These are phyloP conservation scores for Hystrix cristata DNA, from an alignment of 2,113 vertebrate species.

Conservation along the genomic window DNA sequence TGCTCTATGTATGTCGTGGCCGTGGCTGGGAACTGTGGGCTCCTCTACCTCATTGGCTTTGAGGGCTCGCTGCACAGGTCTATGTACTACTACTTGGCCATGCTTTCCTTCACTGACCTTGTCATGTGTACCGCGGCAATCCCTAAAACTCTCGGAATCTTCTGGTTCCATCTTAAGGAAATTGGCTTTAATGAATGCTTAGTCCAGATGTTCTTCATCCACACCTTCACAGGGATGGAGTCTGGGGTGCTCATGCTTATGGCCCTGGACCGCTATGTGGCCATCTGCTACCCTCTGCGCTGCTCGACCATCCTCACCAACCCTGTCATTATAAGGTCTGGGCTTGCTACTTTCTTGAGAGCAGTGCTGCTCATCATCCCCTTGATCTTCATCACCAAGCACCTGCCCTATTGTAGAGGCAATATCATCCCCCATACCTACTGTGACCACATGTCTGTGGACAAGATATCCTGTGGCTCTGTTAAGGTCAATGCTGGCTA, in stretches of 20 bases:
- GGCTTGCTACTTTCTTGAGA: slow-evolving; percentile 11
- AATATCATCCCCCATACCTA: slow-evolving; percentile 55
- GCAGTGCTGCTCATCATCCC: slow-evolving; percentile 32
- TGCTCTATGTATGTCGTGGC: slow-evolving; percentile 56
- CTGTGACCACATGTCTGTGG: slow-evolving; percentile 58
- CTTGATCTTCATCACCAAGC: slow-evolving; percentile 9
- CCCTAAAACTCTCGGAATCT: slow-evolving; percentile 33
- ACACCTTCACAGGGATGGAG: background rate
- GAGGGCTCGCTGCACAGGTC: slow-evolving; percentile 19
- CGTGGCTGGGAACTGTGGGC: background rate
- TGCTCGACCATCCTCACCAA: slow-evolving; percentile 60
- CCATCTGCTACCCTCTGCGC: slow-evolving; percentile 12
- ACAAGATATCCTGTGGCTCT: slow-evolving; percentile 65
- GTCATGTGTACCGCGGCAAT: background rate
- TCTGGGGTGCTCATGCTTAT: background rate
- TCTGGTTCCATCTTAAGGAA: slow-evolving; percentile 41
- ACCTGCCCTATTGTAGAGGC: slow-evolving; percentile 50
- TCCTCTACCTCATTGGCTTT: slow-evolving; percentile 42
- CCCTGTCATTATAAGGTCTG: slow-evolving; percentile 30
- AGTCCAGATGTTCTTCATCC: slow-evolving; percentile 40
- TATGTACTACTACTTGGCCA: slow-evolving; percentile 77
- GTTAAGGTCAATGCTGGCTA: slow-evolving; percentile 61
- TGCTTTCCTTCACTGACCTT: slow-evolving; percentile 62
- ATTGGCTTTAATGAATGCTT: slow-evolving; percentile 64
- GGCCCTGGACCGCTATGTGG: background rate